Evolutionary conservation across 2,888 invertebrate species (phyloP).

Genomic region (Uropetala carovei): DNA sequence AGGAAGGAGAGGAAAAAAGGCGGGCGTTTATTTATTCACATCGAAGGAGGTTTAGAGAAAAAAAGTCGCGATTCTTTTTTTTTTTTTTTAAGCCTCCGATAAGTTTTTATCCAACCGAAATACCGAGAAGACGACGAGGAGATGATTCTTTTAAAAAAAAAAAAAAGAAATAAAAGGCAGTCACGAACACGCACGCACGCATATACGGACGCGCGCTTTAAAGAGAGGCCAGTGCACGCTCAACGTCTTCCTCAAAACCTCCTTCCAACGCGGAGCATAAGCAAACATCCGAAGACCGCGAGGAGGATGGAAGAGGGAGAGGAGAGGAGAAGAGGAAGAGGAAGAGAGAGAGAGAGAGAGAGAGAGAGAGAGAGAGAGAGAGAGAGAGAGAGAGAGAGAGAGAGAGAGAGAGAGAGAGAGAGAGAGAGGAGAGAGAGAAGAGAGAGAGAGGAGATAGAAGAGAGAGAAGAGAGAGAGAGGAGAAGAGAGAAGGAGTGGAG

Average conservation of each 20-base stretch:
- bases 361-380: neutral
- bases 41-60: neutral
- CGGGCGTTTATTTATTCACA: neutral
- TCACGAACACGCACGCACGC: neutral
- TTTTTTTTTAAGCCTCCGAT: too few species aligned
- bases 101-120: constrained; percentile 29
- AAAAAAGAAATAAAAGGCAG: neutral
- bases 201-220: neutral
- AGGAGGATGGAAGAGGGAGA: too few species aligned
- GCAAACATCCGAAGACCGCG: neutral
- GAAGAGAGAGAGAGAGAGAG: too few species aligned
- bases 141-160: neutral
- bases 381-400: too few species aligned
- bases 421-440: neutral
- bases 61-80: neutral
- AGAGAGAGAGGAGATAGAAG: too few species aligned
- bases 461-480: neutral
- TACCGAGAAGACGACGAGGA: neutral
- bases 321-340: neutral
- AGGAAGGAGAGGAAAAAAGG: neutral
- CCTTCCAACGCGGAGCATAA: neutral
- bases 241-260: neutral
- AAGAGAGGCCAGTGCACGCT: neutral
- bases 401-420: neutral
- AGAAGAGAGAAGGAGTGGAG: too few species aligned